A percentile compares a stretch with the other conserved stretches of the same genome.
phyloP scores from a whole-genome alignment of 2,113 vertebrate genomes.

The Columbina picui region DNA sequence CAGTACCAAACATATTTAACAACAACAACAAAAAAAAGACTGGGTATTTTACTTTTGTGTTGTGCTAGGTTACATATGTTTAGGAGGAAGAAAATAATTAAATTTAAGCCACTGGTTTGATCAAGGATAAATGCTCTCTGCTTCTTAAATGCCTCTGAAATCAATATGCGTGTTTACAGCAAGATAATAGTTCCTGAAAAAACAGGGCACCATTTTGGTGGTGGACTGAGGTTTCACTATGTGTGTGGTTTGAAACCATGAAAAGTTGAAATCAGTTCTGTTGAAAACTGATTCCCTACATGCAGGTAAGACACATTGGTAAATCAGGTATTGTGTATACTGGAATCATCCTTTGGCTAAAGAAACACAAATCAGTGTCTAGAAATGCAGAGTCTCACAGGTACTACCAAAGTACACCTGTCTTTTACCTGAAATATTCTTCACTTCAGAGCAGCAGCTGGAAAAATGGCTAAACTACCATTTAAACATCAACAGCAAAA shows the following conservation, averaged over 20 bases:
- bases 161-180: slow-evolving; percentile 70
- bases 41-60: slow-evolving; percentile 46
- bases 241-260: neutral
- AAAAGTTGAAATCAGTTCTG: slow-evolving; percentile 7
- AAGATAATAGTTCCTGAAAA: slow-evolving; percentile 29
- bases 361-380: neutral
- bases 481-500: neutral
- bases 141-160: slow-evolving; percentile 62
- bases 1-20: slow-evolving; percentile 66
- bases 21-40: slow-evolving; percentile 7
- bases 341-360: neutral
- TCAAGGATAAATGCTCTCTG: slow-evolving; percentile 46
- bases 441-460: neutral
- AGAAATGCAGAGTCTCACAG: neutral
- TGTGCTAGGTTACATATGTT: slow-evolving; percentile 14
- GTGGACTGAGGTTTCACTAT: slow-evolving; percentile 1
- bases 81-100: slow-evolving; percentile 68
- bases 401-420: neutral
- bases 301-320: neutral
- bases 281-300: slow-evolving; percentile 34
- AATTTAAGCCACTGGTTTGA: slow-evolving; percentile 60
- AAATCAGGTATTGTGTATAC: neutral
- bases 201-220: neutral
- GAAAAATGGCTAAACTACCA: neutral
- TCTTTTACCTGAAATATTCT: neutral